Base-by-base conservation (phyloP, 1,140 invertebrate species). In the Ylistrum balloti region DNA sequence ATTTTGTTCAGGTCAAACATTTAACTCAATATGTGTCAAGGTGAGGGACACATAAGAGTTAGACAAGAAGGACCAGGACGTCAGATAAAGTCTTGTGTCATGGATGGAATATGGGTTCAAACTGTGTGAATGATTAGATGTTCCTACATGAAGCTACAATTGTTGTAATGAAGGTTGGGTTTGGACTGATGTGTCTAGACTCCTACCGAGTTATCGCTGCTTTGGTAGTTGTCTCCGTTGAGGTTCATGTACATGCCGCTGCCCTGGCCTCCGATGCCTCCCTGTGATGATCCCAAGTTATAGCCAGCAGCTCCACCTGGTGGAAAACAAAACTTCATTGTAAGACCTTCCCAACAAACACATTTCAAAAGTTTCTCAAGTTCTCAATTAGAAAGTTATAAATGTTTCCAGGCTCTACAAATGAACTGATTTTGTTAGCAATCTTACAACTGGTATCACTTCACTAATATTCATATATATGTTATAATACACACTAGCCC, bases 251-350 rank as follows among this genome's bases (percentile, higher is more conserved):
- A 96, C 93, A 95, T 95, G n/a, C 95, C 95, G 22, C 92, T 91
- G 28, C 98, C 98, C 88, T 98, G 98, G 88, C 98, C 98, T 92
- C 98, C 98, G 88, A 98, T 98, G 87, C 98, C 98, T 92, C 98
- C 98, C 94, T 98, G 98, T 90, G 98, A 97, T 92, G 97, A 97
- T 92, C 98, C 98, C 98, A 98, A 98, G 94, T 98, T 98, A 97
- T 99, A 99, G 88, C 98, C 98, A 91, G 98, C 99, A 91, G 98
- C 98, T 74, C 56, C 56, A 95, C 98, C 98, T 97, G 97, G 96
- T 97, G 90, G 56, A 90, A 33, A 91, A 91, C 41, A 88, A 90
- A 5, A 38, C 20, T 41, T 17, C 85, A 89, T 86, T 28, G 41
- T 20, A 33, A 89, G n/a, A n/a, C n/a, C n/a, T n/a, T n/a, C n/a